Base-by-base conservation (phyloP, 2,113 vertebrate genomes). In the Xiphophorus couchianus region DNA sequence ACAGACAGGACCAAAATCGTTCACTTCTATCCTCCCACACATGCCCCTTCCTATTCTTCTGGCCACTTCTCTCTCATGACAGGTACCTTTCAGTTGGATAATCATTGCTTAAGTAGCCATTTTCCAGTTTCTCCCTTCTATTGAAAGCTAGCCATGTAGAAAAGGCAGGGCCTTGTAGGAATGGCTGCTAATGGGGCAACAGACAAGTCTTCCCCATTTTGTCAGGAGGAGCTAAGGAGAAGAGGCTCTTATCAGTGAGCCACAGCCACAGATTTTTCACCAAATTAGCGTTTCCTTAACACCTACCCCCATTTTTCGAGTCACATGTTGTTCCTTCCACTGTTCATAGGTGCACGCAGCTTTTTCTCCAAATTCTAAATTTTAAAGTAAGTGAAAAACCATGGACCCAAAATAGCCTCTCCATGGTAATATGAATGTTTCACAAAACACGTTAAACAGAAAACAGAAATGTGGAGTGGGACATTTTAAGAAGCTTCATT, bases 61-160 rank as follows among this genome's bases (percentile, higher is more conserved):
- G 85, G 90, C 91, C 91, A 84, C 91, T 94, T 95, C 94, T 94
- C 92, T 94, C 94, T 93, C 93, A 93, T 97, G 96, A 96, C 96
- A 96, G 96, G 95, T 96, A 96, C 96, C 96, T 96, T 98, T 97
- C 96, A 97, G 95, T 96, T 94, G 91, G 76, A 91, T 96, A 94
- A 97, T 97, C 95, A 95, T 93, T 94, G 92, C 80, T 92, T 93
- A 93, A 93, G 93, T 93, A 94, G 96, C 94, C 93, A 94, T 96
- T 96, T 91, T 96, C 94, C 94, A 96, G 96, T 96, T 37, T 82
- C 94, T 94, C 87, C 83, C 90, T 91, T 93, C 93, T 92, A 95
- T 95, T 96, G 96, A 95, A 94, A 94, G 94, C 89, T 90, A 89
- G 89, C 95, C 94, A 94, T 95, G 95, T 95, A 96, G 95, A 91